These are phyloP conservation scores for Coleophora flavipennella DNA, from an alignment of 2,888 invertebrate species.

Conservation along the genomic window DNA sequence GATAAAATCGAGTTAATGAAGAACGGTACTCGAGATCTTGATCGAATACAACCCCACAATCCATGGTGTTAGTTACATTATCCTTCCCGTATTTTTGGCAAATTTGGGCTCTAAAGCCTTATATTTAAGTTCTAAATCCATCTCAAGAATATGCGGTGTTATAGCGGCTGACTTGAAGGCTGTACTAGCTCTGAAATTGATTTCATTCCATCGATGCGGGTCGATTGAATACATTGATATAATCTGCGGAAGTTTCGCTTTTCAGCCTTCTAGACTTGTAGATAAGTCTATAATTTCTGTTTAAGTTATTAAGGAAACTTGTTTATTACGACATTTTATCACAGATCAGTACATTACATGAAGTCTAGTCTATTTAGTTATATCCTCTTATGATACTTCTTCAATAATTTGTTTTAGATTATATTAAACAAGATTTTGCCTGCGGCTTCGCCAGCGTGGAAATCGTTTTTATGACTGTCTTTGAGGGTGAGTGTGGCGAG, in stretches of 20 bases:
- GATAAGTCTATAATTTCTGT: not conserved
- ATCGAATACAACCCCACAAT: constrained; percentile 25
- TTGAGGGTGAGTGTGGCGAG: no score
- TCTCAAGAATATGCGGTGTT: not conserved
- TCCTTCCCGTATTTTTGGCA: not conserved
- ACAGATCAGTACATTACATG: not conserved
- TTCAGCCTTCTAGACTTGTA: constrained; percentile 16
- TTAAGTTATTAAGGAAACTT: no score
- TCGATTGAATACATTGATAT: constrained; percentile 50
- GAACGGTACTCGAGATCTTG: constrained; percentile 57
- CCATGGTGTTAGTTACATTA: constrained; percentile 6
- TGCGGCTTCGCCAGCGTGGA: no score
- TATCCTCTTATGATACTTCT: not conserved
- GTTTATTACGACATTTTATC: not conserved
- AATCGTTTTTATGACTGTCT: no score
- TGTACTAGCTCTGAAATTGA: constrained; percentile 55
- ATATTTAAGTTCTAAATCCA: not conserved
- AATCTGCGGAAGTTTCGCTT: constrained; percentile 47
- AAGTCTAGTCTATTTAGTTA: not conserved
- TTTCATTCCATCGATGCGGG: constrained; percentile 56
- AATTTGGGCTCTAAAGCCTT: constrained; percentile 3
- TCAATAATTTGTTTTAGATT: not conserved
- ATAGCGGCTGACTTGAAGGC: constrained; percentile 6
- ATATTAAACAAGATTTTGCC: not conserved
- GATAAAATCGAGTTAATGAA: constrained; percentile 71